These are phyloP conservation scores for Hydractinia symbiolongicarpus DNA, from an alignment of 30 jellyfish, hydroid and myxozoan species.

Conservation along the genomic window DNA sequence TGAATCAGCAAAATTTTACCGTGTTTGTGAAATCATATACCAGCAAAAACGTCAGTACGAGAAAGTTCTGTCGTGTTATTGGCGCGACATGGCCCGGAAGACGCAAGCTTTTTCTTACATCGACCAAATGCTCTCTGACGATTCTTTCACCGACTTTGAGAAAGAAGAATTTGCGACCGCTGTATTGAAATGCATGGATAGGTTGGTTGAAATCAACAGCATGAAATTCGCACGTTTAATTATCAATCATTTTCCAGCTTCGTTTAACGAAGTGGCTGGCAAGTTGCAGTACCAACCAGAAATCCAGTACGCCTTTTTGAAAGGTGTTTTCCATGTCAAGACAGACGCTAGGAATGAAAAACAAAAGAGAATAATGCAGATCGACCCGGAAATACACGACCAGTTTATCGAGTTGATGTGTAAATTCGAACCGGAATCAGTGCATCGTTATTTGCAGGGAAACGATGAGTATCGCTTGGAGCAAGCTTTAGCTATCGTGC, in stretches of 20 bases:
- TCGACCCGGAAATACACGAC: slow-evolving; percentile 67
- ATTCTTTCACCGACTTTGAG: slow-evolving; percentile 88
- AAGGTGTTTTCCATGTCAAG: slow-evolving; percentile 71
- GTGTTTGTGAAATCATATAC: slow-evolving; percentile 82
- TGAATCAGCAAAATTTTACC: slow-evolving; percentile 89
- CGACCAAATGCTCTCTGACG: slow-evolving; percentile 58
- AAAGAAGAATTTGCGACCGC: slow-evolving; percentile 71
- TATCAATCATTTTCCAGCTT: slow-evolving; percentile 44
- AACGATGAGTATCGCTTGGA: slow-evolving; percentile 84
- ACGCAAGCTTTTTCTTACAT: slow-evolving; percentile 57
- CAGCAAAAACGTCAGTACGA: slow-evolving; percentile 64
- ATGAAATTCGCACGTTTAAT: slow-evolving; percentile 68
- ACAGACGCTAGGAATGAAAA: slow-evolving; percentile 29
- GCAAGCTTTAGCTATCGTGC: slow-evolving; percentile 76
- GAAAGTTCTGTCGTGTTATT: slow-evolving; percentile 81
- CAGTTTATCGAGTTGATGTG: slow-evolving; percentile 85
- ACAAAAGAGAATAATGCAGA: slow-evolving; percentile 20
- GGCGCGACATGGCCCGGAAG: slow-evolving; percentile 79
- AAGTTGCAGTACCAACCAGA: slow-evolving; percentile 56
- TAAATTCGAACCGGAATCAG: slow-evolving; percentile 67
- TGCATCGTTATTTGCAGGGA: slow-evolving; percentile 57
- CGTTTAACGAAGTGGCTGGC: slow-evolving; percentile 57
- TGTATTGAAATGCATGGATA: slow-evolving; percentile 48
- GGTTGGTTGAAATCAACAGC: slow-evolving; percentile 72
- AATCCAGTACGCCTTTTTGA: slow-evolving; percentile 57